Conservation (phyloP, 2,888 invertebrate species). For the Agrochola macilenta region DNA sequence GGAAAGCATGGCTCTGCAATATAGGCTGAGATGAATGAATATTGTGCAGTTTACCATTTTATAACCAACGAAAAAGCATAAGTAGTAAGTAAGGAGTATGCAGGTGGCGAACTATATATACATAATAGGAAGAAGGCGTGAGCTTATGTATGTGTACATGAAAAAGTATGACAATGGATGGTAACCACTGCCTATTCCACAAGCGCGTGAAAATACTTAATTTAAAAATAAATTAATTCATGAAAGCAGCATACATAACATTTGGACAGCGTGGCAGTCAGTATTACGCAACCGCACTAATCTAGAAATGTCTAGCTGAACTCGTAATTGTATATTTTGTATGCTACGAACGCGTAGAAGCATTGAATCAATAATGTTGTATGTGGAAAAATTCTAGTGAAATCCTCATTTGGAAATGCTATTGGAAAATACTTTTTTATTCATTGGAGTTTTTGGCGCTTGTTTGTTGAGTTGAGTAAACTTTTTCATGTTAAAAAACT, state of each 20-base stretch:
- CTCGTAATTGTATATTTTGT: constrained; percentile 59
- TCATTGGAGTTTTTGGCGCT: neutral
- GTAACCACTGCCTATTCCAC: neutral
- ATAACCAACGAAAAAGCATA: neutral
- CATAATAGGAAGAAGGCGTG: too few species aligned
- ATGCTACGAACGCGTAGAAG: constrained; percentile 40
- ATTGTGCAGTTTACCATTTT: neutral
- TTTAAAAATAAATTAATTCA: constrained; percentile 45
- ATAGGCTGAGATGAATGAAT: neutral
- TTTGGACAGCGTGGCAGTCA: constrained; percentile 56
- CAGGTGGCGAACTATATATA: too few species aligned
- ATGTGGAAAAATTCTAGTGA: constrained; percentile 61
- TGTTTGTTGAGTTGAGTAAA: neutral
- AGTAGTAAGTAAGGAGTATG: too few species aligned
- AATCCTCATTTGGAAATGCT: constrained; percentile 40
- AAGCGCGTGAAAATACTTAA: constrained; percentile 9
- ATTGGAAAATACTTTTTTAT: neutral
- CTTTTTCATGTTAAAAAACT: too few species aligned
- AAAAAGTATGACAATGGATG: neutral
- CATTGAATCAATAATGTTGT: constrained; percentile 56
- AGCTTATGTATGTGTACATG: too few species aligned
- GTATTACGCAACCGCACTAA: constrained; percentile 66
- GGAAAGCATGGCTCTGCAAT: neutral
- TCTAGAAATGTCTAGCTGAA: constrained; percentile 69
- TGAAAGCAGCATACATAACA: constrained; percentile 57